Conservation (phyloP, 2,888 invertebrate species). For the Heliconius aoede region DNA sequence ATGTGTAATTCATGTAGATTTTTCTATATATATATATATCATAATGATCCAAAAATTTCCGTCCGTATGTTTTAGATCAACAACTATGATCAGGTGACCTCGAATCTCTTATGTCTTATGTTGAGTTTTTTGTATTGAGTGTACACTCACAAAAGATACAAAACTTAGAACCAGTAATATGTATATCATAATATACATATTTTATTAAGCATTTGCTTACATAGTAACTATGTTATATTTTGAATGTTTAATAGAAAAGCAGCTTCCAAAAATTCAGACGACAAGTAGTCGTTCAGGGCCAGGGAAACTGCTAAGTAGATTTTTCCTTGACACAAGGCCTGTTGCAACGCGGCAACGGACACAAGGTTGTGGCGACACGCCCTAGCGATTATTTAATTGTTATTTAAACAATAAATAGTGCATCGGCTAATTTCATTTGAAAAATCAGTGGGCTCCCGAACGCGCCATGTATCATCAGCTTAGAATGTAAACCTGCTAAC, state of each 20-base stretch:
- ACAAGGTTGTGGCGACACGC: conserved; percentile 81
- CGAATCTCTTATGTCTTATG: neutral
- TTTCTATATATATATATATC: neutral
- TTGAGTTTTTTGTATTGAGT: neutral
- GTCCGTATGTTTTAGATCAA: neutral
- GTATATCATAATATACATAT: no score
- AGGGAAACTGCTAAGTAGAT: conserved; percentile 81
- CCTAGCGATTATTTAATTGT: conserved; percentile 82
- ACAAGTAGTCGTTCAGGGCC: conserved; percentile 64
- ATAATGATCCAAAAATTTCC: neutral
- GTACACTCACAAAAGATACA: no score
- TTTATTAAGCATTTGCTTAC: no score
- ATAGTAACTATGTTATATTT: neutral
- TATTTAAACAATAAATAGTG: conserved; percentile 72
- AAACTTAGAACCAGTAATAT: no score
- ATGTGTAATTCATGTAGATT: neutral
- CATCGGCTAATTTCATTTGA: conserved; percentile 32
- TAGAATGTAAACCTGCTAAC: no score
- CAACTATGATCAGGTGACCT: neutral
- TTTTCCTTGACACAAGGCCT: conserved; percentile 82
- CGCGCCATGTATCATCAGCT: neutral
- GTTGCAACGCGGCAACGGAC: conserved; percentile 79
- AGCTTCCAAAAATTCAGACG: conserved; percentile 46
- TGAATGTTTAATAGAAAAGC: conserved; percentile 27
- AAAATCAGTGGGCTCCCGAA: neutral